Base-by-base conservation (phyloP, 2,888 invertebrate species). In the Celastrina argiolus region DNA sequence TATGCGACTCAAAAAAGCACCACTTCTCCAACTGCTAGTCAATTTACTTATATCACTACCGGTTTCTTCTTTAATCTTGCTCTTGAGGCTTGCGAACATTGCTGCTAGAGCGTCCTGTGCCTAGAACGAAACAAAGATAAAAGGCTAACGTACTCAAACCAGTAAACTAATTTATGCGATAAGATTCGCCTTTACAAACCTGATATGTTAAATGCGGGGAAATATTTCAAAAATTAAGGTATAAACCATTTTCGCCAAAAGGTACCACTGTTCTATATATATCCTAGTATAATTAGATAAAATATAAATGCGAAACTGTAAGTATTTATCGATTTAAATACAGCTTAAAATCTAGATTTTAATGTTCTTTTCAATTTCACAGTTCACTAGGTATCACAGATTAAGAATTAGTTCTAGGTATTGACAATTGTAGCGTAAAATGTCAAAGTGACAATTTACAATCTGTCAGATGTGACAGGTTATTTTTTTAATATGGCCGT, bases 81-180 rank as follows among this genome's bases (percentile, higher is more conserved):
- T 97, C 86, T 97, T 97, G 72, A 97, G 88, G 78, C 96, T 96
- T 65, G 96, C 95, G 84, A 97, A 97, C 97, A 97, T 97, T 80
- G 81, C 71, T 42, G 42, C 18, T 39, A 61, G 14, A 22, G 34
- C 18, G 5, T 16, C 1, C 36, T 61, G 14, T 18, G 22, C 5
- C 36, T 36, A 61, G 39, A 61, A 61, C 4, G 18, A 1, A 64
- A 64, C 18, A 31, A 16, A 64, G 51, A 64, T 64, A 64, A 51
- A 45, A 12, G 51, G 16, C 59, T 59, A 34, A 31, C 34, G 16
- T 31, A 6, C 18, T 7, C 2, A 61, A 61, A 59, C 16, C 10
- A 36, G 61, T 39, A 39, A 36, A 61, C 61, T 36, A 61, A 61
- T 39, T 26, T 18, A 61, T 61, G 34, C 61, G 61, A 61, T 61